These are phyloP conservation scores for Alexandromys fortis DNA, from an alignment of 2,113 vertebrate genomes.

Conservation along the genomic window DNA sequence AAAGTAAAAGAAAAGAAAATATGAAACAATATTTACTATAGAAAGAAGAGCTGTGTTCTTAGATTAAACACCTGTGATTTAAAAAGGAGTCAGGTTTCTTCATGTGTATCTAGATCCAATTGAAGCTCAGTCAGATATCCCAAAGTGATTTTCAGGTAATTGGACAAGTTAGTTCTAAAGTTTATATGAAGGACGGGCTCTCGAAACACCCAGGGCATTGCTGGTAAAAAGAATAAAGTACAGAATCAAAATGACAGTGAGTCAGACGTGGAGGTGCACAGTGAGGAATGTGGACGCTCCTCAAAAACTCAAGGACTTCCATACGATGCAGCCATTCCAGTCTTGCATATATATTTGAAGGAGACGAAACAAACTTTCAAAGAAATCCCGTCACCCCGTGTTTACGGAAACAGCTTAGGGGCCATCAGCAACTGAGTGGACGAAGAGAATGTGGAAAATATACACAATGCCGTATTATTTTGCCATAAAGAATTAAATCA, in stretches of 20 bases:
- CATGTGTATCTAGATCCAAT: not conserved
- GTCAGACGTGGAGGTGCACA: not conserved
- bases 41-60: not conserved
- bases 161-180: conserved; percentile 28
- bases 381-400: not conserved
- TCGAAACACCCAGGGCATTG: not conserved
- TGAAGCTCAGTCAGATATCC: not conserved
- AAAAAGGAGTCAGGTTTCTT: not conserved
- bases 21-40: not conserved
- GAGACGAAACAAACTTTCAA: not conserved
- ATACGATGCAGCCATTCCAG: not conserved
- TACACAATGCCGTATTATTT: not conserved
- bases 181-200: not conserved
- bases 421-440: not conserved
- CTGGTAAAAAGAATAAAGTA: not conserved
- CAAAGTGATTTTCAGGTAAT: not conserved
- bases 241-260: not conserved
- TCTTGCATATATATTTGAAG: not conserved
- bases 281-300: not conserved
- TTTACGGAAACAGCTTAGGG: not conserved
- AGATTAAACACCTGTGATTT: conserved; percentile 32
- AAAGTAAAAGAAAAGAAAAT: not conserved
- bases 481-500: not conserved
- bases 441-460: not conserved
- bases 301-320: not conserved